A percentile compares a stretch with the other conserved stretches of the same genome.
Conservation (phyloP, 2,888 invertebrate genomes). For the Punctoribates punctum region DNA sequence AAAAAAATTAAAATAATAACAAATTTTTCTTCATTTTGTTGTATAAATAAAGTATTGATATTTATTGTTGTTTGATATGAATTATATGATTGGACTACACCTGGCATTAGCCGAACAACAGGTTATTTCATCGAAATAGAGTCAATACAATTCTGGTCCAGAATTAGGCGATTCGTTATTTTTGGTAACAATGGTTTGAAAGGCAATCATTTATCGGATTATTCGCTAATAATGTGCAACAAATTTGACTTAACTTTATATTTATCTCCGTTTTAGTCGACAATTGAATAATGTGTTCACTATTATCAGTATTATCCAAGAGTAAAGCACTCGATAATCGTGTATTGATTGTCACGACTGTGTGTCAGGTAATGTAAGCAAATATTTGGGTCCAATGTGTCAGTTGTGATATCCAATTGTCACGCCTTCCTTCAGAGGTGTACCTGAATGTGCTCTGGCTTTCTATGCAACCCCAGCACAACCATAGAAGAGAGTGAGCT, state of each 20-base stretch:
- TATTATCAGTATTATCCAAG: constrained; percentile 12
- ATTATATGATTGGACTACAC: constrained; percentile 5
- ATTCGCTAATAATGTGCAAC: constrained; percentile 7
- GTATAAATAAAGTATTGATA: background rate
- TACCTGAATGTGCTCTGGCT: background rate
- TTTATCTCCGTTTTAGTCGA: background rate
- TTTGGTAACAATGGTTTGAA: constrained; percentile 7
- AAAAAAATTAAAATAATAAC: background rate
- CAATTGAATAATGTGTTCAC: constrained; percentile 12
- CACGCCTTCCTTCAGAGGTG: constrained; percentile 22
- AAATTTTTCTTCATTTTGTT: background rate
- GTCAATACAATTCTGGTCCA: background rate
- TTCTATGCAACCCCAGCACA: background rate
- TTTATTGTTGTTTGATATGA: background rate
- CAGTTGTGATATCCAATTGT: constrained; percentile 13
- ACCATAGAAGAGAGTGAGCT: background rate
- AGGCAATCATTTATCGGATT: constrained; percentile 30
- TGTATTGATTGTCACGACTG: background rate
- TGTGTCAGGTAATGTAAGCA: constrained; percentile 32
- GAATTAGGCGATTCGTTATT: constrained; percentile 19
- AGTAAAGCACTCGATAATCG: constrained; percentile 32
- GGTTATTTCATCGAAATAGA: background rate
- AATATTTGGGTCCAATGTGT: constrained; percentile 28
- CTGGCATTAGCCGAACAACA: constrained; percentile 27
- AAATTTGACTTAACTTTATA: background rate